A percentile compares a stretch with the other conserved stretches of the same genome.
phyloP scores from a whole-genome alignment of 2,888 invertebrate species.

The Cosmia trapezina region DNA sequence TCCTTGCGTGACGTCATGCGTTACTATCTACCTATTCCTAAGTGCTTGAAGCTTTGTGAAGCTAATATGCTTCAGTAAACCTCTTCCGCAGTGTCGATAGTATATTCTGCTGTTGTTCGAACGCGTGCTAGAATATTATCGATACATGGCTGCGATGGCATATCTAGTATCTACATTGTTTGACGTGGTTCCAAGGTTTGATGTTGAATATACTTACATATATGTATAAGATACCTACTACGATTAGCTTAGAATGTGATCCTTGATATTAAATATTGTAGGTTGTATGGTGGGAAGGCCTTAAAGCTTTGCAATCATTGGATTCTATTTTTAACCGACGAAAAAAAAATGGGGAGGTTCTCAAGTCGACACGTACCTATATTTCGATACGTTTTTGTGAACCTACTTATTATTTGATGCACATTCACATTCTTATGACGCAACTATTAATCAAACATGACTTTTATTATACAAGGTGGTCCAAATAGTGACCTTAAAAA shows the following conservation, averaged over 20 bases:
- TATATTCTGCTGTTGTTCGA: constrained; percentile 7
- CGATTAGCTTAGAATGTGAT: not conserved
- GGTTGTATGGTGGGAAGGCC: not conserved
- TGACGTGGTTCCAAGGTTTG: not conserved
- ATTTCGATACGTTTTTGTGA: not conserved
- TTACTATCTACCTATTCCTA: not conserved
- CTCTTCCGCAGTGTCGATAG: not conserved
- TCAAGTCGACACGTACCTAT: too few relatives aligned
- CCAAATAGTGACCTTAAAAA: too few relatives aligned
- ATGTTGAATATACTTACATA: not conserved
- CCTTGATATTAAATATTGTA: not conserved
- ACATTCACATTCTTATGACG: not conserved
- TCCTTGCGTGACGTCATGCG: not conserved
- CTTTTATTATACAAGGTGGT: too few relatives aligned
- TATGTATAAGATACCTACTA: not conserved
- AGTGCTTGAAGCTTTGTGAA: not conserved
- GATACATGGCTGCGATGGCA: not conserved
- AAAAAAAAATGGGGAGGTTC: too few relatives aligned
- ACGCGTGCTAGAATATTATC: constrained; percentile 11
- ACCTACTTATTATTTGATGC: not conserved
- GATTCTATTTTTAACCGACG: not conserved
- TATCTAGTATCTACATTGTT: not conserved
- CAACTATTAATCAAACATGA: not conserved
- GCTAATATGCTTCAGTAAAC: constrained; percentile 26
- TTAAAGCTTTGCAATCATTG: not conserved